Percentiles rank a stretch among this genome's conserved stretches.
Evolutionary conservation across 2,888 invertebrate species (phyloP).

Genomic region (Leucania comma): DNA sequence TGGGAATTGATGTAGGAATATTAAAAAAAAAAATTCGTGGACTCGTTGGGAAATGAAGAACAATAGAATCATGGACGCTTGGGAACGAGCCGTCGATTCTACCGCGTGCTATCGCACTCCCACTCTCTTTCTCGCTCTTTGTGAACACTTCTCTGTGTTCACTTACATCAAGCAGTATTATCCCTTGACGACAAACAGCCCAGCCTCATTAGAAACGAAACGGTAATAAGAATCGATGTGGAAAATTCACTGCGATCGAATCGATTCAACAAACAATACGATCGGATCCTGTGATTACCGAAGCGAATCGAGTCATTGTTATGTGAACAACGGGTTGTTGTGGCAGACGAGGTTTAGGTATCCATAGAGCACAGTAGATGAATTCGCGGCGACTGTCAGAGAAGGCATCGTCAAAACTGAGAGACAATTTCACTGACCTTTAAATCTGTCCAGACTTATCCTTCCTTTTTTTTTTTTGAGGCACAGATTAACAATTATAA

Average conservation of each 20-base stretch:
- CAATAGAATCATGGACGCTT: too few relatives aligned
- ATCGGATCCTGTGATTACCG: slow-evolving; percentile 34
- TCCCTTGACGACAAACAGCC: slow-evolving; percentile 22
- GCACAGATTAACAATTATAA: too few relatives aligned
- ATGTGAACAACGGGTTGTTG: slow-evolving; percentile 51
- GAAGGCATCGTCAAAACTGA: neutral
- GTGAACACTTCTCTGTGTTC: too few relatives aligned
- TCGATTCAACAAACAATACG: slow-evolving; percentile 51
- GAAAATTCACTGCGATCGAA: slow-evolving; percentile 33
- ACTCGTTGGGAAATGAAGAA: too few relatives aligned
- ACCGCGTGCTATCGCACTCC: too few relatives aligned
- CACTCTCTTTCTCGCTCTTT: too few relatives aligned
- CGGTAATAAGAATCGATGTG: slow-evolving; percentile 43
- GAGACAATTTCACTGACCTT: too few relatives aligned
- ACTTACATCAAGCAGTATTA: neutral
- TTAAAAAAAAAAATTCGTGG: too few relatives aligned
- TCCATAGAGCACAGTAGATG: neutral
- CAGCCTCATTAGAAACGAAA: slow-evolving; percentile 1
- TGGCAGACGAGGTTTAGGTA: slow-evolving; percentile 21
- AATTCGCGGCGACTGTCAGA: neutral
- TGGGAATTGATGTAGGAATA: too few relatives aligned
- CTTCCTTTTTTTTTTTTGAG: too few relatives aligned
- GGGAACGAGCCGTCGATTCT: too few relatives aligned
- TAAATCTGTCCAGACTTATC: neutral
- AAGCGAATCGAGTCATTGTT: slow-evolving; percentile 49